Evolutionary conservation across 2,888 invertebrate species (phyloP), one percentile per base, ranked within the genome.

Genomic region (Panzeria rudis): DNA sequence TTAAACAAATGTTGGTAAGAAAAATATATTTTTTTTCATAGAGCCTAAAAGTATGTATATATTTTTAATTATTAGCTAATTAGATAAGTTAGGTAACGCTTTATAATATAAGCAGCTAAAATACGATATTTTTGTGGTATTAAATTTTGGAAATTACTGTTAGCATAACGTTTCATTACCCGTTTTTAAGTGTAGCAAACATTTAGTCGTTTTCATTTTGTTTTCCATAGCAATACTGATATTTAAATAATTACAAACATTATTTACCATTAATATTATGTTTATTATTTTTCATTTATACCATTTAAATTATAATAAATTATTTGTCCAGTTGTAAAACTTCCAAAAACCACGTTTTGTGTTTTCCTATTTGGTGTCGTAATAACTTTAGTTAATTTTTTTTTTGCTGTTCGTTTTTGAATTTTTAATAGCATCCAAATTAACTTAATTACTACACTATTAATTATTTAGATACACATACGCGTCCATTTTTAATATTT

Each of bases 371-470:
- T 71, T 71, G 59, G 71, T 68, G 69, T 75, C 73, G 66, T 84
- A 79, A 76, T 84, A 79, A 17, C 64, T 77, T 68, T 69, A 59
- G n/a, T 17, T 41, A 1, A 13, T 8, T 6, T 20, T 44, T 29
- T 54, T 32, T 50, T 38, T 44, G 38, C 23, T 23, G 1, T 69
- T 25, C n/a, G 32, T 71, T 77, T 69, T 88, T 90, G 89, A 89
- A 89, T 89, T 90, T 91, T 89, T 89, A 90, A 91, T 90, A 89
- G 90, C 88, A 88, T 86, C 81, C 87, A 90, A 91, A 91, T 90
- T 90, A 90, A 90, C 88, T 89, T 90, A 90, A 90, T 90, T 90
- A 90, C 89, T 71, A 88, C 82, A 87, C 87, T 88, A 90, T 90
- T 91, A 90, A 91, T 91, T 90, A 91, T 91, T 62, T 66, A 38